Base-by-base conservation (phyloP, 2,797 vertebrate genomes). In the Apodemus agrarius region DNA sequence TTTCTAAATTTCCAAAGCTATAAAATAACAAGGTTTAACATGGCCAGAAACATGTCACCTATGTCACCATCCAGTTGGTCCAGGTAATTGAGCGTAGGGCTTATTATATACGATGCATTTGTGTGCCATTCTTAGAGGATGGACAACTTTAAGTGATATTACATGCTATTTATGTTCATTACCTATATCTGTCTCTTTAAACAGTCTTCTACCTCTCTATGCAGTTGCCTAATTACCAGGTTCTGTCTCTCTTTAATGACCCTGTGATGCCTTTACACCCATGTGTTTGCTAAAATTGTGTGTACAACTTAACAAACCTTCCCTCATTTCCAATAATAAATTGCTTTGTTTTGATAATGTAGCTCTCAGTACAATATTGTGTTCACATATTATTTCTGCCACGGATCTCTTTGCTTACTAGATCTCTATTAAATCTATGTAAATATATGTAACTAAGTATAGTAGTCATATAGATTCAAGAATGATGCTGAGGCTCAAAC, bases 311-410 rank as follows among this genome's bases (percentile, higher is more conserved):
- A 54, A 78, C 61, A 12, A 21, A 9, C 46, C 82, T 61, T 16
- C 87, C 7, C 6, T 2, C 37, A 61, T 96, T 94, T 83, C n/a
- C 24, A 89, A 63, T 86, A 75, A 46, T 46, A 74, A 92, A 3
- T 65, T 76, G 6, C 61, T 84, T 61, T 92, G 80, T 81, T 61
- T 92, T 87, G 46, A 46, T 84, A 87, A 78, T 67, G 92, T 81
- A 59, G 0, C 16, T 40, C 17, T 40, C 17, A 65, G 46, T 54
- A 31, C 1, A 90, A 63, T 79, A 94, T 83, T 75, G 59, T 65
- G 17, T 86, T 93, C 21, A 21, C 40, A 6, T 69, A 12, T 82
- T 89, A 91, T 96, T 85, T 69, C 0, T 79, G 6, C 31, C 92
- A 69, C 72, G 57, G 29, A 22, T 88, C 0, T 82, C n/a, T 89